phyloP scores from a whole-genome alignment of 2,797 vertebrate genomes.

The Heliangelus exortis region DNA sequence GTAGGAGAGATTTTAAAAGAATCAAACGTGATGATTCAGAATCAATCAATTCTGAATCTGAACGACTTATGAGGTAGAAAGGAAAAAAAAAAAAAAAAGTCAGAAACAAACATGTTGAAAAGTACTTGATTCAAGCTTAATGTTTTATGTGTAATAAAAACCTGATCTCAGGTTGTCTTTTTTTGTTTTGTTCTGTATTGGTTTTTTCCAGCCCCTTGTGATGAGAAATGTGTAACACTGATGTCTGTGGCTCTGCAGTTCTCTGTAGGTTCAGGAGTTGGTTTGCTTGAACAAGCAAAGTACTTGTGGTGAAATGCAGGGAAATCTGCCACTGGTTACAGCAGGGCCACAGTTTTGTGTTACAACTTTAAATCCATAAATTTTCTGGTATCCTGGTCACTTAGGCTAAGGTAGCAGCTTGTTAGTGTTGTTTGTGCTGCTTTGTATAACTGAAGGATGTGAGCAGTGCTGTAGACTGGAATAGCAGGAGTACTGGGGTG shows the following conservation, averaged over 20 bases:
- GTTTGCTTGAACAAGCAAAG: not conserved
- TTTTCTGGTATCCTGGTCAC: conserved; percentile 21
- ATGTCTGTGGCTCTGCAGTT: not conserved
- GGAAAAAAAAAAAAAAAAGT: not conserved
- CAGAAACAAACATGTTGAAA: not conserved
- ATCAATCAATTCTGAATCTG: not conserved
- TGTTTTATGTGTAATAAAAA: conserved; percentile 13
- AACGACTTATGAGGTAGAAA: not conserved
- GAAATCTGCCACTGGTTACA: not conserved
- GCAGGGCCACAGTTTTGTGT: not conserved
- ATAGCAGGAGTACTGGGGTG: conserved; percentile 34
- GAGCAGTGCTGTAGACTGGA: not conserved
- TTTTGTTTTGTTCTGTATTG: no score
- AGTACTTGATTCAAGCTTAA: conserved; percentile 29
- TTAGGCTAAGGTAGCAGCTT: conserved; percentile 1
- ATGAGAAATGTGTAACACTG: not conserved
- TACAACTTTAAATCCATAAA: conserved; percentile 7
- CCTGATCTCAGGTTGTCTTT: not conserved
- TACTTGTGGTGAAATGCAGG: not conserved
- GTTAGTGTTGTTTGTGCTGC: conserved; percentile 21
- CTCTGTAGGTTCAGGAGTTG: not conserved
- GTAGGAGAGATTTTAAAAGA: not conserved
- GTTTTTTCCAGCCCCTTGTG: not conserved
- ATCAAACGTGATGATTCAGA: not conserved
- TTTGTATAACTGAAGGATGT: not conserved